Base-by-base conservation (phyloP, 2,113 vertebrate genomes). In the Neoarius graeffei region DNA sequence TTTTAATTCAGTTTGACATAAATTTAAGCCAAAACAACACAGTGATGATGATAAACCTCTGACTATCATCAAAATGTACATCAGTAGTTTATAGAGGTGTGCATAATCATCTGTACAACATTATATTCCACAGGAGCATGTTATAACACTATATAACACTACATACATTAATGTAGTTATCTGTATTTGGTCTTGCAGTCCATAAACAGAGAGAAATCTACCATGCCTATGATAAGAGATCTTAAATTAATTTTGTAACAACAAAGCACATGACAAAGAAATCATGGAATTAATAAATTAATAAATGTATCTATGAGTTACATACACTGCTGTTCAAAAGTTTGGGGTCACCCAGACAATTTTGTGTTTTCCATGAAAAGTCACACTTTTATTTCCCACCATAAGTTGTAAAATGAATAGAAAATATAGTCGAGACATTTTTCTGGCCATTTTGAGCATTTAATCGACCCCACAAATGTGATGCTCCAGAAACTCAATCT, bases 101-200 rank as follows among this genome's bases (percentile, higher is more conserved):
- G 50, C 27, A 54, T 42, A 20, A 54, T 14, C 64, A 8, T 52
- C 23, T 59, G 69, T 13, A 52, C 30, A 50, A 62, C 42, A 64
- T n/a, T 71, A 20, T 14, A 57, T 71, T 84, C 23, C 66, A 17
- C 50, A 54, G 25, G n/a, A 7, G 10, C 13, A n/a, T 54, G 11
- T n/a, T 9, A 54, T 9, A 11, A 7, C 10, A 42, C 42, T 42
- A 42, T 54, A 54, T 14, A 79, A 54, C 23, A 79, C 25, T n/a
- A 15, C 59, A 62, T 27, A 42, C 42, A 60, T 4, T 76, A 76
- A 74, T 1, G 0, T 59, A 10, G 42, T 85, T 3, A 17, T 25
- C 69, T 74, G 52, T 52, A 11, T 85, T 84, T 84, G 83, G 84
- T 76, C 67, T 27, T 74, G 52, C 67, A 73, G 64, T 85, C 27